These are phyloP conservation scores for Tetranychus cinnabarinus DNA, from an alignment of 1,140 invertebrate species.

Conservation along the genomic window DNA sequence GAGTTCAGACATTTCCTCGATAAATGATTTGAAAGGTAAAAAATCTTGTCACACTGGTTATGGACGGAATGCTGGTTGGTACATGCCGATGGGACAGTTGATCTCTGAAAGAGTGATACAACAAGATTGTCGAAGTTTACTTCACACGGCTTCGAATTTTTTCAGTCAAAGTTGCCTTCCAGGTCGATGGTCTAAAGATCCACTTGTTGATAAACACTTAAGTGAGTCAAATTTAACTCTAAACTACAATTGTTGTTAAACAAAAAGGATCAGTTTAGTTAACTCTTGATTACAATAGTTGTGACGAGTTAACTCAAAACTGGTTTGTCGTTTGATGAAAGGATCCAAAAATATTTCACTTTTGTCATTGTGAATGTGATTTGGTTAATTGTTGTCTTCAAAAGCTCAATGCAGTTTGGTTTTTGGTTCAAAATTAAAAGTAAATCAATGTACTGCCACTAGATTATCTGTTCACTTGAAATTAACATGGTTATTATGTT, in stretches of 20 bases:
- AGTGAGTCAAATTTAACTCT: constrained; percentile 26
- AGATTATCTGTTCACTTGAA: too few relatives aligned
- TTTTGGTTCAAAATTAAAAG: too few relatives aligned
- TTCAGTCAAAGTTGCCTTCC: constrained; percentile 51
- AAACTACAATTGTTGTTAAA: neutral
- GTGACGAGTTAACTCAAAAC: too few relatives aligned
- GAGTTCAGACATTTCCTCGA: constrained; percentile 32
- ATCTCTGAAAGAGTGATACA: constrained; percentile 27
- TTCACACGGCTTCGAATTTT: constrained; percentile 46
- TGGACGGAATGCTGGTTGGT: constrained; percentile 50
- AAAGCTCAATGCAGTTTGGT: too few relatives aligned
- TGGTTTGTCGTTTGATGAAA: too few relatives aligned
- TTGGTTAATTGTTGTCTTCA: too few relatives aligned
- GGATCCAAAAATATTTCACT: too few relatives aligned
- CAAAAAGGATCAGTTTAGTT: too few relatives aligned
- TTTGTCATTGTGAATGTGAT: too few relatives aligned
- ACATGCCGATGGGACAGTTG: constrained; percentile 31
- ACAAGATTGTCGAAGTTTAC: constrained; percentile 34
- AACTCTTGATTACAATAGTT: too few relatives aligned
- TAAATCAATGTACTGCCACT: too few relatives aligned
- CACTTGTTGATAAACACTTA: constrained; percentile 34
- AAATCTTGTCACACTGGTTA: constrained; percentile 55
- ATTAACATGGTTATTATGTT: too few relatives aligned
- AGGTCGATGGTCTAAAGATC: constrained; percentile 48
- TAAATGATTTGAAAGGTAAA: constrained; percentile 37